These are phyloP conservation scores for Drosophila busckii DNA, from an alignment of 1,140 invertebrate genomes.

Conservation along the genomic window DNA sequence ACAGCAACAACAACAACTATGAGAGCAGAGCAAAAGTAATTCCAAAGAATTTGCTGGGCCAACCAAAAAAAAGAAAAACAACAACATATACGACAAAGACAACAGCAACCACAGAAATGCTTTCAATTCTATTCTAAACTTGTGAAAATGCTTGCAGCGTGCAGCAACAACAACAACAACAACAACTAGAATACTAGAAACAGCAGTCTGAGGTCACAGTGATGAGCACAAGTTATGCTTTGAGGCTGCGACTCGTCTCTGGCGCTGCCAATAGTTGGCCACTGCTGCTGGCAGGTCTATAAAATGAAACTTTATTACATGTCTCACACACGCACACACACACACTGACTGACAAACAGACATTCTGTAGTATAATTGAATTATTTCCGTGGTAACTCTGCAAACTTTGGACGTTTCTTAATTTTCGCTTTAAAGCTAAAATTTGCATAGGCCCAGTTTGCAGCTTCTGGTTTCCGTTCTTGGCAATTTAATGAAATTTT, in stretches of 20 bases:
- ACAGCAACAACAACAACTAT: slow-evolving; percentile 24
- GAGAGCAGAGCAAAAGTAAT: slow-evolving; percentile 38
- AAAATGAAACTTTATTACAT: slow-evolving; percentile 75
- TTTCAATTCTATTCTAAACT: slow-evolving; percentile 60
- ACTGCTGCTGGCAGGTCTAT: slow-evolving; percentile 69
- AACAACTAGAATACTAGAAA: not conserved
- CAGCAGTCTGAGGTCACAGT: slow-evolving; percentile 18
- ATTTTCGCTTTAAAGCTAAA: slow-evolving; percentile 48
- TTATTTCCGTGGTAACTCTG: slow-evolving; percentile 52
- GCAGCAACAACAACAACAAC: slow-evolving; percentile 4
- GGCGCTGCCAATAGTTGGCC: slow-evolving; percentile 60
- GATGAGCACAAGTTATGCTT: slow-evolving; percentile 69
- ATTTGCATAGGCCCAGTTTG: slow-evolving; percentile 54
- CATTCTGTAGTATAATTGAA: slow-evolving; percentile 72
- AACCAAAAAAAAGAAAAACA: slow-evolving; percentile 38
- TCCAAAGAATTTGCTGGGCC: slow-evolving; percentile 50
- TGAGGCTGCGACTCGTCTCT: slow-evolving; percentile 49
- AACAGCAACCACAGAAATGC: slow-evolving; percentile 53
- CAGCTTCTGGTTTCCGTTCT: slow-evolving; percentile 5
- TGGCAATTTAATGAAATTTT: slow-evolving; percentile 77
- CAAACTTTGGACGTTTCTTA: slow-evolving; percentile 46
- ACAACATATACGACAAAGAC: slow-evolving; percentile 31
- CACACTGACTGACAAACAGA: slow-evolving; percentile 9
- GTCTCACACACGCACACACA: slow-evolving; percentile 36
- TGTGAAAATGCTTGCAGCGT: slow-evolving; percentile 29